Conservation (phyloP, 2,888 invertebrate species). For the Atherix ibis region DNA sequence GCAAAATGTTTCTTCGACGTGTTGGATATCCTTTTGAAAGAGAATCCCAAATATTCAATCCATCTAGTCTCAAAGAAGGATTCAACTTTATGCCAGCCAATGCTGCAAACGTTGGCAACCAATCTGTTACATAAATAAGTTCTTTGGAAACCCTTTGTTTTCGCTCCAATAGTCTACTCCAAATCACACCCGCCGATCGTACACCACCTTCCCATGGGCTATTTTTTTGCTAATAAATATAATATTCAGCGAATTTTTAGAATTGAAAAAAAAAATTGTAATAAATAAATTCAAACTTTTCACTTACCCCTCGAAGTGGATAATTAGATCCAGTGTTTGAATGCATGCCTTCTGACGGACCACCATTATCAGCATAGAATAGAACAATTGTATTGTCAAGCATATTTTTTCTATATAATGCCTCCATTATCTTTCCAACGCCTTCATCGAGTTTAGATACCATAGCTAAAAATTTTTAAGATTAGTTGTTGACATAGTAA, state of each 20-base stretch:
- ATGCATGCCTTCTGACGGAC: slow-evolving; percentile 54
- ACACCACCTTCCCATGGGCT: slow-evolving; percentile 77
- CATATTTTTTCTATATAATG: slow-evolving; percentile 48
- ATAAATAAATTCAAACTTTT: slow-evolving; percentile 3
- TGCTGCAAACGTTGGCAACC: slow-evolving; percentile 55
- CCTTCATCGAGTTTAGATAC: slow-evolving; percentile 71
- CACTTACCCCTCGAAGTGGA: slow-evolving; percentile 58
- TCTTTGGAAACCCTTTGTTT: slow-evolving; percentile 41
- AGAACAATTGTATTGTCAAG: slow-evolving; percentile 67
- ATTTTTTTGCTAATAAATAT: slow-evolving; percentile 43
- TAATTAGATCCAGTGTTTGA: slow-evolving; percentile 62
- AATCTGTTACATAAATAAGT: slow-evolving; percentile 67
- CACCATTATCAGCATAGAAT: slow-evolving; percentile 82
- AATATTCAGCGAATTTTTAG: too few species aligned
- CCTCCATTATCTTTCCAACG: slow-evolving; percentile 57
- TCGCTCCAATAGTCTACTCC: slow-evolving; percentile 44
- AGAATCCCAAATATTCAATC: slow-evolving; percentile 52
- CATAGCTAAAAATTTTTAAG: slow-evolving; percentile 46
- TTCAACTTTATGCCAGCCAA: slow-evolving; percentile 21
- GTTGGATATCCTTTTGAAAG: slow-evolving; percentile 33
- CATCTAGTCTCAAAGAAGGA: slow-evolving; percentile 37
- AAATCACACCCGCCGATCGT: slow-evolving; percentile 58
- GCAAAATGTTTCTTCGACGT: slow-evolving; percentile 45
- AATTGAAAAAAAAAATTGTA: neutral
- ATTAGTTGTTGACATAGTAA: neutral